A percentile compares a stretch with the other conserved stretches of the same genome.
Conservation (phyloP, 2,888 invertebrate genomes). For the Aphodius granarius region DNA sequence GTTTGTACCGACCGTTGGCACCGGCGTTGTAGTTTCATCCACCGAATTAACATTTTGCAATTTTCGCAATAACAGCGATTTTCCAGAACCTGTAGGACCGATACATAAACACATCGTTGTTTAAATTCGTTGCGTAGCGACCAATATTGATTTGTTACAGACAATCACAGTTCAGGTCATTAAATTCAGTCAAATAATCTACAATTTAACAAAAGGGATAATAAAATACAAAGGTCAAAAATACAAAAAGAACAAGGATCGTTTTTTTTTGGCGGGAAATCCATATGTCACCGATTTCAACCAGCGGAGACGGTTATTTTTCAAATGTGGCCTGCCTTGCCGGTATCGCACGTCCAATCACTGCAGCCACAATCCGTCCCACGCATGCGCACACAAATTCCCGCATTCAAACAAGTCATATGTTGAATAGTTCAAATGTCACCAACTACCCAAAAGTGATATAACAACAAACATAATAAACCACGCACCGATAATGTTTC, state of each 20-base stretch:
- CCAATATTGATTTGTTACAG: conserved; percentile 5
- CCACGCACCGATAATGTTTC: conserved; percentile 51
- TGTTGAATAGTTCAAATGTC: background rate
- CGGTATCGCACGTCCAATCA: conserved; percentile 16
- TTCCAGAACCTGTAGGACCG: conserved; percentile 79
- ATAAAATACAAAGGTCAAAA: background rate
- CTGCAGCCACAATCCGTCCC: background rate
- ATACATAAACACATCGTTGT: conserved; percentile 61
- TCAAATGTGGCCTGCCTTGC: conserved; percentile 10
- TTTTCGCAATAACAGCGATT: conserved; percentile 76
- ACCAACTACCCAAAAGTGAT: background rate
- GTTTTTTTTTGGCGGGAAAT: background rate
- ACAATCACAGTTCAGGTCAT: too few relatives aligned
- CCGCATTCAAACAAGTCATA: conserved; percentile 20
- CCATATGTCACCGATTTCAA: background rate
- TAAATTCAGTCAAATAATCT: background rate
- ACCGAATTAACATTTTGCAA: conserved; percentile 70
- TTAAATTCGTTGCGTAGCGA: conserved; percentile 13
- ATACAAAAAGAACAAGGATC: background rate
- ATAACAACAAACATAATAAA: background rate
- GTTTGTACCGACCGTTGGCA: conserved; percentile 79
- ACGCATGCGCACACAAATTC: conserved; percentile 10
- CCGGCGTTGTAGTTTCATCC: conserved; percentile 76
- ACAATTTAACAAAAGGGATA: background rate
- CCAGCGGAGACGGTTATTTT: conserved; percentile 20